Evolutionary conservation across 2,797 vertebrate species (phyloP), one percentile per base, ranked within the genome.

Genomic region (Apogon talboti): DNA sequence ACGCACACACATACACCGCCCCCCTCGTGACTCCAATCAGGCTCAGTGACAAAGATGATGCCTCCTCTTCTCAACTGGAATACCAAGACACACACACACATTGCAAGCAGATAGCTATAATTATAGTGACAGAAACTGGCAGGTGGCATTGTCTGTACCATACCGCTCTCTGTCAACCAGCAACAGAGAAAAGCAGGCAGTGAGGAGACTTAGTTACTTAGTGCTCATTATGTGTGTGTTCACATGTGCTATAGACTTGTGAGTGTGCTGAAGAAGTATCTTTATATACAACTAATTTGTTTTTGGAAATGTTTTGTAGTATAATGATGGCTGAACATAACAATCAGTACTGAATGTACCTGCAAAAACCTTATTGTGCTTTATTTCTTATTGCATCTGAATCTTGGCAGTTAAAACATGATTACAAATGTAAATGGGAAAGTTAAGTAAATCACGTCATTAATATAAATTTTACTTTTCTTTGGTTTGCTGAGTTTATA

Each of bases 41-140:
- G 85, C 87, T 90, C 84, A 70, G 82, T 87, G 87, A 91, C 90
- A 92, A 87, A 85, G 87, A 89, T 87, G 90, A 88, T 78, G 84
- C 85, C 85, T 85, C 86, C 84, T 87, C 81, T 83, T 74, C 79
- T 79, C 69, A 67, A 75, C 78, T 82, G 76, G 74, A 83, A 83
- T 79, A 84, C 82, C 71, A 81, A 85, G 76, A 60, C 61, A 52
- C 62, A 68, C 57, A 61, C 76, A 67, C 59, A 74, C 58, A 40
- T 61, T 62, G 76, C 45, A 56, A 67, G 77, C 77, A 81, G 82
- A 84, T 83, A 83, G 85, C 89, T 92, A 91, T 92, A 90, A 89
- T 92, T 92, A 91, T 71, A 88, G 84, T 92, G 89, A 90, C 88
- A 85, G 84, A 87, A 89, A 85, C 74, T 90, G 89, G 86, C 90